Conservation (phyloP, 2,113 vertebrate species). For the Scomber scombrus region DNA sequence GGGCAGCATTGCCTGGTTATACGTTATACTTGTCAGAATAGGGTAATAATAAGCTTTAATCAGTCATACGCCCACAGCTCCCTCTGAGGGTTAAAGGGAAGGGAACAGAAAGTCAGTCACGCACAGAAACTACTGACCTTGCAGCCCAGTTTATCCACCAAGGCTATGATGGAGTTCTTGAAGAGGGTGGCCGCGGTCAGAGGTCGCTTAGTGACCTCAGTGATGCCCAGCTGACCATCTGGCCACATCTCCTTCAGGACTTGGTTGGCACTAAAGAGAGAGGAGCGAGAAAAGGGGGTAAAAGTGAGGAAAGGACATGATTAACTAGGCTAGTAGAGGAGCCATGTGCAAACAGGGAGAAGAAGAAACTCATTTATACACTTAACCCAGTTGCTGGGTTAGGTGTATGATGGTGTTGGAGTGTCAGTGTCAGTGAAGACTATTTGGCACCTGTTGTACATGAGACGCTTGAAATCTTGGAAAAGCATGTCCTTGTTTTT, state of each 20-base stretch:
- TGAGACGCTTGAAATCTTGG: conserved; percentile 95
- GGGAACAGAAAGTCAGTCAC: conserved; percentile 1
- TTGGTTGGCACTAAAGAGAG: conserved; percentile 77
- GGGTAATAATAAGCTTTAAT: not conserved
- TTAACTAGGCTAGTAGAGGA: conserved; percentile 21
- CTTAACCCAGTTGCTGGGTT: conserved; percentile 45
- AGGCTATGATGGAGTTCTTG: conserved; percentile 95
- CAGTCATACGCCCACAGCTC: not conserved
- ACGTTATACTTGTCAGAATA: not conserved
- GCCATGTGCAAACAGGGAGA: conserved; percentile 11
- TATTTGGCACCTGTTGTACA: conserved; percentile 91
- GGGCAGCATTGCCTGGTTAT: not conserved
- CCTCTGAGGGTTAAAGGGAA: not conserved
- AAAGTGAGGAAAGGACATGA: not conserved
- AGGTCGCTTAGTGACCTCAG: conserved; percentile 95
- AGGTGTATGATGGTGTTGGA: conserved; percentile 16
- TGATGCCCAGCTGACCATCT: conserved; percentile 93
- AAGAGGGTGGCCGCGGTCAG: conserved; percentile 92
- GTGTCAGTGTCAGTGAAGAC: not conserved
- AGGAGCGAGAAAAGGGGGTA: not conserved
- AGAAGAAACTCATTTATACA: conserved; percentile 30
- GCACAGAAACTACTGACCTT: conserved; percentile 85
- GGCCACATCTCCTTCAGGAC: conserved; percentile 94
- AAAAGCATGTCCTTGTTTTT: conserved; percentile 97
- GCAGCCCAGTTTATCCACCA: conserved; percentile 93